Conservation (phyloP, 2,113 vertebrate genomes). For the Henicopernis longicauda region DNA sequence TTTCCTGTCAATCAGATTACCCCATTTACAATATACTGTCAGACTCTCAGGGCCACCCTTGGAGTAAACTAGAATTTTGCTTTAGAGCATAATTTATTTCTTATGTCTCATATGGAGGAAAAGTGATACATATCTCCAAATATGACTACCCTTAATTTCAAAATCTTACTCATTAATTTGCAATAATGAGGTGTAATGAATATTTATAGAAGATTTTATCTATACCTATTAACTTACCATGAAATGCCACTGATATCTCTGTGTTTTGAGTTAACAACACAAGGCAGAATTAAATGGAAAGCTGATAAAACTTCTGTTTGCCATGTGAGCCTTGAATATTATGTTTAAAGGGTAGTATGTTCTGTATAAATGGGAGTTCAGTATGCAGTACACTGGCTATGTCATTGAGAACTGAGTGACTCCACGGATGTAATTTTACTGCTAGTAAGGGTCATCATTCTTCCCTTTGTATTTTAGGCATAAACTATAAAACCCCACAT, state of each 20-base stretch:
- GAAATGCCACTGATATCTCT: constrained; percentile 36
- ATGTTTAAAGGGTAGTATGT: background rate
- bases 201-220: constrained; percentile 74
- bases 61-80: background rate
- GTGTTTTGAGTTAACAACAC: constrained; percentile 13
- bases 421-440: background rate
- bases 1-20: background rate
- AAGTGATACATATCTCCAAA: constrained; percentile 37
- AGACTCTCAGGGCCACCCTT: background rate
- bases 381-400: background rate
- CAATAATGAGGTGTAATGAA: constrained; percentile 72
- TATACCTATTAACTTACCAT: constrained; percentile 61
- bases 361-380: background rate
- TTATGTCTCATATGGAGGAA: constrained; percentile 3
- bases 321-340: background rate
- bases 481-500: background rate
- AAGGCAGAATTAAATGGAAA: background rate
- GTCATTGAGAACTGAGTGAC: background rate
- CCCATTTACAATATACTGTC: background rate
- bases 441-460: background rate
- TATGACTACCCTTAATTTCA: constrained; percentile 54
- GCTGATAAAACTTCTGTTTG: background rate
- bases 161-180: constrained; percentile 65
- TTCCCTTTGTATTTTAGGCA: background rate
- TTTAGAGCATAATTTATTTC: constrained; percentile 34